phyloP scores from a whole-genome alignment of 1,140 invertebrate species.

The Pogonomyrmex californicus region DNA sequence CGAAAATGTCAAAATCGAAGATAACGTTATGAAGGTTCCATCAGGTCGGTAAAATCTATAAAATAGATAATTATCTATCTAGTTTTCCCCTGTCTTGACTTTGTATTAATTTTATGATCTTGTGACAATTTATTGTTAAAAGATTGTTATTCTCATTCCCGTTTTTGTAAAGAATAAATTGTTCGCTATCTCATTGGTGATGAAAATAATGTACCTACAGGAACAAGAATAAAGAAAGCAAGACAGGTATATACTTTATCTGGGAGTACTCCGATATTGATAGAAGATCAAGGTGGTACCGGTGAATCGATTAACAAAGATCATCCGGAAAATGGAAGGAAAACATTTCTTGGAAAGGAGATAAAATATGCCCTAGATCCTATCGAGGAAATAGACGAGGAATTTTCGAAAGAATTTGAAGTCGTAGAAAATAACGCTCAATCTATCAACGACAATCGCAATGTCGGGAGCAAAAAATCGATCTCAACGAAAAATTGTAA shows the following conservation, averaged over 20 bases:
- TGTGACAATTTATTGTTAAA: neutral
- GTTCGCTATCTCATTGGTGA: neutral
- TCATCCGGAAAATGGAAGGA: conserved; percentile 26
- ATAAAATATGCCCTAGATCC: conserved; percentile 30
- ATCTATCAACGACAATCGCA: neutral
- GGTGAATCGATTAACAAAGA: conserved; percentile 31
- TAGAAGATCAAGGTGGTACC: conserved; percentile 29
- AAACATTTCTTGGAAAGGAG: conserved; percentile 15
- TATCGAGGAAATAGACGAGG: conserved; percentile 50
- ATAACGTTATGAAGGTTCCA: neutral
- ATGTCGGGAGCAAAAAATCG: neutral
- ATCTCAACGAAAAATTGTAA: neutral
- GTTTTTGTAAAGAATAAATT: neutral
- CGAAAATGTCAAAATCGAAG: neutral
- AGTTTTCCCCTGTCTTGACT: neutral
- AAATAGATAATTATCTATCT: neutral
- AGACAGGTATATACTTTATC: conserved; percentile 71
- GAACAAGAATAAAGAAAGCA: conserved; percentile 62
- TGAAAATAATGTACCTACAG: conserved; percentile 13
- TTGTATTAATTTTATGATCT: neutral
- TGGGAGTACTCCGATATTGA: neutral
- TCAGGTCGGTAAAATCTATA: conserved; percentile 13
- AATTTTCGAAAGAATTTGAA: conserved; percentile 27
- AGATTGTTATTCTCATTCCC: neutral
- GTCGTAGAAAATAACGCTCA: neutral